Base-by-base conservation (phyloP, 2,113 vertebrate genomes). In the Zosterops hypoxanthus region DNA sequence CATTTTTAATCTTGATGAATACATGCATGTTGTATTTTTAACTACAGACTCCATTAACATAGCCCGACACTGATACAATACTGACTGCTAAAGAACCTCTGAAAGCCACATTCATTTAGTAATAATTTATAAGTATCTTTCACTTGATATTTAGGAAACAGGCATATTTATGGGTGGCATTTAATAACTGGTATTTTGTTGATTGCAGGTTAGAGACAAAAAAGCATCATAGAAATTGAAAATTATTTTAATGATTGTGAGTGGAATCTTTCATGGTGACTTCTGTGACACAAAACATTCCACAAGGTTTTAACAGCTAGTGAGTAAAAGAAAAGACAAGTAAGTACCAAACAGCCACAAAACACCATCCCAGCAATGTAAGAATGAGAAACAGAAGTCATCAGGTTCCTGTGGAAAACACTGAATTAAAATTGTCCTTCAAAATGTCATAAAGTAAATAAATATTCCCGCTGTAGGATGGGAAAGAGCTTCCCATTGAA, bases 71-170 rank as follows among this genome's bases (percentile, higher is more conserved):
- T 11, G 6, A 41, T 47, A 26, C 18, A 79, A 73, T 36, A 71
- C 56, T 76, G 56, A 56, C 63, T 72, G 57, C 41, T 88, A 88
- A 59, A 81, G 47, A 69, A 83, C 49, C 20, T 36, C 25, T 82
- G 50, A 90, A 82, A 49, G 20, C 25, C 25, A 61, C 50, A 73
- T 61, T 81, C 11, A 82, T 93, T 97, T 76, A 88, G 59, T 69
- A 80, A 82, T 5, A 23, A 82, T 90, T 95, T 73, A 55, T 69
- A 94, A 90, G 80, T 25, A 91, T 63, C 69, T 92, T 72, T 60
- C 72, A 81, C 31, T 83, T 92, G 66, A 49, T 82, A 81, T 94
- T 88, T 92, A 72, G 63, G 82, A 86, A 86, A 53, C 42, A 72
- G 22, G 18, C 50, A 56, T 90, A 72, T 93, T 95, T 92, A 73